phyloP scores from a whole-genome alignment of 1,140 invertebrate species.

The Euwallacea fornicatus region DNA sequence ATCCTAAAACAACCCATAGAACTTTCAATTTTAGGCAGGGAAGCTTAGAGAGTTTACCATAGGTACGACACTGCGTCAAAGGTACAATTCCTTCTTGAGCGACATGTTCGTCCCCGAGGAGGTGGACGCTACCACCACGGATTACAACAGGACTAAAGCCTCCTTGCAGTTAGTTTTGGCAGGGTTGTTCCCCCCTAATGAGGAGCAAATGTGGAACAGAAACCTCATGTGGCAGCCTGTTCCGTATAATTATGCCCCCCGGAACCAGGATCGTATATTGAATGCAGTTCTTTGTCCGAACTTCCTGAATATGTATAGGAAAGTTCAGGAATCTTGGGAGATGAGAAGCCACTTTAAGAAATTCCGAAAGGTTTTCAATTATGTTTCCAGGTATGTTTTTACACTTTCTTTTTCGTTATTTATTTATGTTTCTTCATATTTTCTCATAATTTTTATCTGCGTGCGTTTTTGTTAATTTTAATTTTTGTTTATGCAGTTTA shows the following conservation, averaged over 20 bases:
- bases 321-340: constrained; percentile 10
- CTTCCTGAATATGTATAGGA: constrained; percentile 31
- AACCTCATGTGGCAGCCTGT: constrained; percentile 83
- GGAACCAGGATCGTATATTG: constrained; percentile 34
- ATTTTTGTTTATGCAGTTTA: too few species aligned
- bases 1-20: neutral
- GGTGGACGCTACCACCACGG: constrained; percentile 42
- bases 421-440: too few species aligned
- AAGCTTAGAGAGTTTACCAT: constrained; percentile 60
- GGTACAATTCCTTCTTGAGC: constrained; percentile 64
- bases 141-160: constrained; percentile 63
- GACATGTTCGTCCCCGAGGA: constrained; percentile 59
- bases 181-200: constrained; percentile 77
- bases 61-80: constrained; percentile 62
- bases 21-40: constrained; percentile 34
- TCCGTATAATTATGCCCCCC: constrained; percentile 60
- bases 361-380: constrained; percentile 35
- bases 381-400: constrained; percentile 37
- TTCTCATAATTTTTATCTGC: too few species aligned
- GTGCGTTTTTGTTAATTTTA: too few species aligned
- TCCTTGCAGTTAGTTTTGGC: constrained; percentile 72
- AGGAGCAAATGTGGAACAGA: constrained; percentile 69
- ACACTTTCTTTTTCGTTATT: neutral
- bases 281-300: constrained; percentile 35
- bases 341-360: constrained; percentile 27